Conservation (phyloP, 1,140 invertebrate species). For the Spodoptera frugiperda region DNA sequence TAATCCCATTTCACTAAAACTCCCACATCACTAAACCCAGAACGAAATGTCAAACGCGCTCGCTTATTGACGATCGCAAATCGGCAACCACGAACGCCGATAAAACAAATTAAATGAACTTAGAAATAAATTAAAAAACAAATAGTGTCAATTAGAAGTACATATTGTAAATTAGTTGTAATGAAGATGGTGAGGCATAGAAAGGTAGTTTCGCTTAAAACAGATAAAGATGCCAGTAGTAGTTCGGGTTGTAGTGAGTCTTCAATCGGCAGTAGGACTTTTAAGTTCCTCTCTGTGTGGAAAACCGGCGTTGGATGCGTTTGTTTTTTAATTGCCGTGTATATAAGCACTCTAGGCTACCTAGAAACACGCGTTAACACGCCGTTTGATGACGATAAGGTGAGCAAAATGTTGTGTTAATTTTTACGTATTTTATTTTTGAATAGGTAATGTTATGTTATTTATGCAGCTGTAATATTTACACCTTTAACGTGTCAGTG, state of each 20-base stretch:
- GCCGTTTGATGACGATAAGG: conserved; percentile 92
- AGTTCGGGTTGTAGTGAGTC: conserved; percentile 73
- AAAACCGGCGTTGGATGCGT: conserved; percentile 83
- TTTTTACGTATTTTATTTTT: neutral
- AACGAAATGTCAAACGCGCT: conserved; percentile 42
- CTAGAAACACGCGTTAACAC: conserved; percentile 95
- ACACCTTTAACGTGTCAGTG: no score
- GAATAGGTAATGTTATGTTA: no score
- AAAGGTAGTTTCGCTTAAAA: conserved; percentile 68
- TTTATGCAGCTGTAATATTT: no score
- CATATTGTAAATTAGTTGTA: conserved; percentile 41
- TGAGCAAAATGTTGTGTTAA: conserved; percentile 66
- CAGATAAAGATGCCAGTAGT: conserved; percentile 78
- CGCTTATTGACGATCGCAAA: conserved; percentile 41
- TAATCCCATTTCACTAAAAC: neutral
- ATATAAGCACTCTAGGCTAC: conserved; percentile 93
- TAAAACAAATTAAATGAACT: conserved; percentile 24
- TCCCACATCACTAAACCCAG: conserved; percentile 8
- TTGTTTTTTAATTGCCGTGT: conserved; percentile 89
- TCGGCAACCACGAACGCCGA: conserved; percentile 30
- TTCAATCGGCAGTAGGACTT: conserved; percentile 60
- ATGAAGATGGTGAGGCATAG: conserved; percentile 75
- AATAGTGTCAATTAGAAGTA: conserved; percentile 53
- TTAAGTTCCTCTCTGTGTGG: conserved; percentile 81
- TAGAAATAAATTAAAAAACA: conserved; percentile 34